Base-by-base conservation (phyloP, 2,797 vertebrate genomes). In the Leptodactylus fallax region DNA sequence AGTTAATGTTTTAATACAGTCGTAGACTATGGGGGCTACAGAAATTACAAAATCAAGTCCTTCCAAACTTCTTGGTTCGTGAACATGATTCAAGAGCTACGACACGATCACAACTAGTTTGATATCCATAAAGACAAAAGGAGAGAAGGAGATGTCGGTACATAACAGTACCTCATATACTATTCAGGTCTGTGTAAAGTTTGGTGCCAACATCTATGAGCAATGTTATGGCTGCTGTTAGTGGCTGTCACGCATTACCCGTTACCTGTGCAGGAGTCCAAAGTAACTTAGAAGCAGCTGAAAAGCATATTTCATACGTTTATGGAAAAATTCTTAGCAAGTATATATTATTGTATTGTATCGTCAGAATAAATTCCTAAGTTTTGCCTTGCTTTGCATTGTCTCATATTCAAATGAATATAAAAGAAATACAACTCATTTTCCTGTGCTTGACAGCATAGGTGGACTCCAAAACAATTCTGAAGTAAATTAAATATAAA, bases 381-480 rank as follows among this genome's bases (percentile, higher is more conserved):
- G 19, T 74, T 74, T 47, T n/a, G 19, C 45, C 7, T 74, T 21
- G 19, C 14, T 17, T 36, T 4, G 36, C 36, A 0, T 53, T 53
- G 7, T 8, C 12, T 49, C 45, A 49, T 74, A 49, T 49, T 77
- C 6, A 77, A n/a, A 51, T 74, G 71, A 74, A 49, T 77, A 49
- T 49, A 53, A 53, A 76, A 23, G 21, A n/a, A 77, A 12, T 53
- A 53, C 21, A 53, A 53, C n/a, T 53, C 2, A 53, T 77, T 53
- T 76, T 53, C 47, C 47, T 6, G 63, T 51, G 3, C 63, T n/a
- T 81, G 79, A 81, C 79, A 65, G 79, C 60, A 61, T 51, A 10
- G 36, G n/a, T 63, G 47, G 79, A 10, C n/a, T 82, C 13, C 47
- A 82, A 65, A 67, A 63, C n/a, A 16, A 51, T 67, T 81, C 67